Evolutionary conservation across 2,888 invertebrate species (phyloP).

Genomic region (Pammene fasciana): DNA sequence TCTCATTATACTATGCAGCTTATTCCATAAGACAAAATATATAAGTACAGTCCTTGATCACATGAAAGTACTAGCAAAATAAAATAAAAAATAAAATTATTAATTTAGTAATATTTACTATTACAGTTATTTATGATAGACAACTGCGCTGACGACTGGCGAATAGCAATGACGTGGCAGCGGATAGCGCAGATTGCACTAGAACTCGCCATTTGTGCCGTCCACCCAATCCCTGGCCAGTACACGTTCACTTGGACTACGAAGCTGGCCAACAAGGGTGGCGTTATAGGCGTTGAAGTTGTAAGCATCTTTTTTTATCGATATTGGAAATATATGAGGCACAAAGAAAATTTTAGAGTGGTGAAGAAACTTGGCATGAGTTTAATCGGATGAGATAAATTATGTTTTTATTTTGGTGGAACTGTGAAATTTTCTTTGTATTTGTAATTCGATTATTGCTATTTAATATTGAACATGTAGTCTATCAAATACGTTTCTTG

Average conservation of each 20-base stretch:
- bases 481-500: conserved; percentile 6
- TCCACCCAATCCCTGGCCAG: conserved; percentile 99
- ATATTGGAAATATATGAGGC: not conserved
- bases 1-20: too few relatives aligned
- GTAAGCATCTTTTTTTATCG: conserved; percentile 57
- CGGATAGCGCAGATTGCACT: conserved; percentile 95
- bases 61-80: too few relatives aligned
- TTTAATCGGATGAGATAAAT: too few relatives aligned
- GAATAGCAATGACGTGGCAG: conserved; percentile 99
- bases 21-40: too few relatives aligned
- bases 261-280: conserved; percentile 94
- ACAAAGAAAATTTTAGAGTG: not conserved
- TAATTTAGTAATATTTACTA: not conserved
- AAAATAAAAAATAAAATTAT: too few relatives aligned
- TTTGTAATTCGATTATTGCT: not conserved
- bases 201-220: conserved; percentile 97
- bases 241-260: conserved; percentile 98
- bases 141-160: conserved; percentile 99
- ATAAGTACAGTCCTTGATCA: too few relatives aligned
- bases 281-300: conserved; percentile 85
- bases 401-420: not conserved
- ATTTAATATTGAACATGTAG: not conserved
- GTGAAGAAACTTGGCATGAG: too few relatives aligned
- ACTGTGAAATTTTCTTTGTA: not conserved
- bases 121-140: conserved; percentile 99